Base-by-base conservation (phyloP, 92 coral and sea anemone genomes). In the Desmophyllum pertusum region DNA sequence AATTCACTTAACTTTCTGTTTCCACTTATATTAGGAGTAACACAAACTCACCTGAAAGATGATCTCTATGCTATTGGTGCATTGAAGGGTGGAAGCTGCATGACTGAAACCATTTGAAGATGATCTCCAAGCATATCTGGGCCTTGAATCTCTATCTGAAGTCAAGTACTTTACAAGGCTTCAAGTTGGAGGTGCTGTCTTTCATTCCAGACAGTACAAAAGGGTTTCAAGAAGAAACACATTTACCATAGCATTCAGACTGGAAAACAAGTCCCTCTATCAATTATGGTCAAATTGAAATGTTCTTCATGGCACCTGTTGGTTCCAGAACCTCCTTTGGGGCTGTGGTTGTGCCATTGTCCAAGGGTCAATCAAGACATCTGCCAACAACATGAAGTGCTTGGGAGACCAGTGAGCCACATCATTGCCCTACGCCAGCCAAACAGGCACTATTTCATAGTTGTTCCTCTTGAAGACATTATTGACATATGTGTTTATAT, bases 281-380 rank as follows among this genome's bases (percentile, higher is more conserved):
- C n/a, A n/a, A n/a, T 15, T 88, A 77, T 70, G 91, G 88, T 39
- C 88, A 88, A 52, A 74, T 83, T 76, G 91, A 88, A 51, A 39
- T 70, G 19, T 83, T 88, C 75, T 75, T 88, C 25, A 39, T n/a
- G n/a, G n/a, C n/a, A n/a, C n/a, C n/a, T n/a, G n/a, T n/a, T 78
- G 68, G 80, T 76, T 19, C 33, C 33, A 39, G 46, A 76, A 21
- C n/a, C 35, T 76, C 64, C 81, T 21, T 38, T 50, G 38, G 81
- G 25, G 70, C 27, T 77, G 81, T 55, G 88, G 85, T 35, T 89
- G 89, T 38, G 86, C 80, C 40, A 52, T 89, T 43, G 33, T 63
- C 42, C 86, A 83, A 64, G 45, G 78, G 81, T 71, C 69, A 40
- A 61, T 3, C 69, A 15, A n/a, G n/a, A n/a, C n/a, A n/a, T n/a